These are phyloP conservation scores for Melanotaenia duboulayi DNA, from an alignment of 2,113 vertebrate species.

Conservation along the genomic window DNA sequence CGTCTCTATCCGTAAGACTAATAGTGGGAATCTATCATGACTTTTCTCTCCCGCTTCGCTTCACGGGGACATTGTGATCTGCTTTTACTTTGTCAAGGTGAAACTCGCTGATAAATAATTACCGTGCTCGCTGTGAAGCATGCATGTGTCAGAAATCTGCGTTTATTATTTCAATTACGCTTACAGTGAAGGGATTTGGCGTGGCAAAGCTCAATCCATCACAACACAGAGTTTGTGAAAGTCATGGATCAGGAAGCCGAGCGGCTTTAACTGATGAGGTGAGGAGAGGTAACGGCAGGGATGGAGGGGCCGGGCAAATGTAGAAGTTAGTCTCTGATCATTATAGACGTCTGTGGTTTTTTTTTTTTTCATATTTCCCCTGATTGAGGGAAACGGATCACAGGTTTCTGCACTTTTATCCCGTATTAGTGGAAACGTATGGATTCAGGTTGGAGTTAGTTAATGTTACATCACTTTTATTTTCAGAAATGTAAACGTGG, in stretches of 20 bases:
- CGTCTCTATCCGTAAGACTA: slow-evolving; percentile 25
- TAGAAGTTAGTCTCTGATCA: too few relatives aligned
- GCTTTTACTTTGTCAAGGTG: slow-evolving; percentile 48
- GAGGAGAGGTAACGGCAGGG: slow-evolving; percentile 23
- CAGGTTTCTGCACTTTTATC: too few relatives aligned
- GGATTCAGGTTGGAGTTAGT: too few relatives aligned
- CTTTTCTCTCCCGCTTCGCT: slow-evolving; percentile 41
- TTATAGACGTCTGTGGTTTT: too few relatives aligned
- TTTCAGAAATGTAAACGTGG: too few relatives aligned
- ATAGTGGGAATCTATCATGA: slow-evolving; percentile 28
- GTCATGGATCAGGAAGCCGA: slow-evolving; percentile 11
- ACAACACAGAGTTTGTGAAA: slow-evolving; percentile 16
- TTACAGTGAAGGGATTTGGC: slow-evolving; percentile 33
- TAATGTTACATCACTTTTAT: too few relatives aligned
- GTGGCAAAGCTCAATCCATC: slow-evolving; percentile 39
- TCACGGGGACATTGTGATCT: slow-evolving; percentile 17
- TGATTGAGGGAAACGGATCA: too few relatives aligned
- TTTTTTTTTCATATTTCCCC: too few relatives aligned
- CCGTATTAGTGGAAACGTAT: too few relatives aligned
- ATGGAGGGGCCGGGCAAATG: slow-evolving; percentile 6
- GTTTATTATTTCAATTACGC: slow-evolving; percentile 45
- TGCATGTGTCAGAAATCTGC: slow-evolving; percentile 39
- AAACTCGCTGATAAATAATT: slow-evolving; percentile 24
- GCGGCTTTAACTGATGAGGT: slow-evolving; percentile 15
- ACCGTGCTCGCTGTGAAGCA: slow-evolving; percentile 14